Conservation (phyloP, 2,797 vertebrate species). For the Acanthiza pusilla region DNA sequence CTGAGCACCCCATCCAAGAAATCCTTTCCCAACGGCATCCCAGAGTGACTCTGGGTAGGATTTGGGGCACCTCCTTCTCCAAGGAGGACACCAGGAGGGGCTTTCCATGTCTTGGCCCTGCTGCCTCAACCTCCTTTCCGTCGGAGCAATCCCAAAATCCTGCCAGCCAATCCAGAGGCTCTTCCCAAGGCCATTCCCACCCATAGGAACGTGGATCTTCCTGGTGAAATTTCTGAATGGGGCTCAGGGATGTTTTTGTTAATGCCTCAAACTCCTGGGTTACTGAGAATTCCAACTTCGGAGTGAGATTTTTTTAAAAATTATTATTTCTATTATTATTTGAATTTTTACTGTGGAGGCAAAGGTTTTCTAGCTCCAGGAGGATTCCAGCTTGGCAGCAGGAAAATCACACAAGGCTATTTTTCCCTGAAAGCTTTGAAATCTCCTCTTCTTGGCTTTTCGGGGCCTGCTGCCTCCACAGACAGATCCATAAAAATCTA, state of each 20-base stretch:
- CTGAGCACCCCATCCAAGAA: neutral
- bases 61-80: neutral
- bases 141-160: neutral
- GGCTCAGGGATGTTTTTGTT: neutral
- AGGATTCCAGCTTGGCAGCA: neutral
- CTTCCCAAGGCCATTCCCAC: neutral
- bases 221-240: neutral
- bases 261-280: neutral
- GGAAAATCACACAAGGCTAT: neutral
- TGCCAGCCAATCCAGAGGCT: neutral
- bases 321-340: neutral
- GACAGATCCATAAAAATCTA: neutral
- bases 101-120: neutral
- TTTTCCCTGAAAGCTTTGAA: neutral
- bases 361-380: neutral
- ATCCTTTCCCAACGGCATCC: neutral
- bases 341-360: neutral
- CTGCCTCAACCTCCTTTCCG: neutral
- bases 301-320: neutral
- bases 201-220: neutral
- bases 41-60: fast-evolving
- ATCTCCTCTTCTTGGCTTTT: neutral
- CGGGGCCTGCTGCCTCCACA: neutral
- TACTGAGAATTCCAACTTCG: neutral
- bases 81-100: neutral